phyloP scores from a whole-genome alignment of 30 jellyfish, hydroid and myxozoan species.

The Hydra vulgaris region DNA sequence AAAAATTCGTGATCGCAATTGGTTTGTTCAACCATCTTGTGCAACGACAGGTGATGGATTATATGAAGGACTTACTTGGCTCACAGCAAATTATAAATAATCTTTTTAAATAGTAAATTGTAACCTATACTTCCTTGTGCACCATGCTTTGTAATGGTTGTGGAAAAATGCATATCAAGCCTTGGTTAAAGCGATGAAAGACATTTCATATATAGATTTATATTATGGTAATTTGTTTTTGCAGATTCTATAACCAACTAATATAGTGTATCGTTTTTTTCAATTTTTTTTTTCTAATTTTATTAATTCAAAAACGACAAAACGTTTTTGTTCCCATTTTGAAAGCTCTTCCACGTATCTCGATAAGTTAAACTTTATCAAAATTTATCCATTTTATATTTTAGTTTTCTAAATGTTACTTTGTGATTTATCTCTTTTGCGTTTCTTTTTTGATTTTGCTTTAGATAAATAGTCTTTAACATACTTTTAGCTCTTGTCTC shows the following conservation, averaged over 20 bases:
- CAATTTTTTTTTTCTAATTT: not conserved
- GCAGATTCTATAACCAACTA: not conserved
- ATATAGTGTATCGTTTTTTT: not conserved
- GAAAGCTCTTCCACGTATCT: too few species aligned
- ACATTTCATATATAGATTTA: not conserved
- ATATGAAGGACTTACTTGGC: constrained; percentile 98
- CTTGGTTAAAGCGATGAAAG: not conserved
- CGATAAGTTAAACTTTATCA: too few species aligned
- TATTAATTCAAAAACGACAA: not conserved
- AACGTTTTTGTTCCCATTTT: not conserved
- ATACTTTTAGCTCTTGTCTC: too few species aligned
- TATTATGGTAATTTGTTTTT: not conserved
- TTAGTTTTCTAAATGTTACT: too few species aligned
- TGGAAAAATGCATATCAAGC: not conserved
- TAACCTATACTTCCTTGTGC: not conserved
- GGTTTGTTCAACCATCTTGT: constrained; percentile 99
- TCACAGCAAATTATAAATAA: constrained; percentile 91
- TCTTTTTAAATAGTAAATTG: constrained; percentile 8
- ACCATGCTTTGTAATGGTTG: not conserved
- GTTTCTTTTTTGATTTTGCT: too few species aligned
- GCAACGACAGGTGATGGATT: constrained; percentile 99
- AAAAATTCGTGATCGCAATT: constrained; percentile 80
- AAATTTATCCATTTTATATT: too few species aligned
- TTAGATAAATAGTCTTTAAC: too few species aligned
- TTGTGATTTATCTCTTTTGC: too few species aligned